A percentile compares a stretch with the other conserved stretches of the same genome.
Evolutionary conservation across 2,888 invertebrate genomes (phyloP).

Genomic region (Sceliomorpha sp.): DNA sequence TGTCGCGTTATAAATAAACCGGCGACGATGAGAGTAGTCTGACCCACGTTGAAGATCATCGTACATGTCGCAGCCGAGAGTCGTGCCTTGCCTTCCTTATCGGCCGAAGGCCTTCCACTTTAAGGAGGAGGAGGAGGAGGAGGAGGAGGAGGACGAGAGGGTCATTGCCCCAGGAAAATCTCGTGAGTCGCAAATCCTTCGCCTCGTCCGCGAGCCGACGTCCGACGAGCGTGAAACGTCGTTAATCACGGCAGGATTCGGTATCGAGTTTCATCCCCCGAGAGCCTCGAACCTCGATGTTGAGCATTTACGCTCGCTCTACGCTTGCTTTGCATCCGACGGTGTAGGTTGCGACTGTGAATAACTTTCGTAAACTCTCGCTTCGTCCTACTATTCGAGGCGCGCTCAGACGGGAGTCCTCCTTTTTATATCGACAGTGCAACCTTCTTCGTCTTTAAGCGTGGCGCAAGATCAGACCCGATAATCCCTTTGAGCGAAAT

Average conservation of each 20-base stretch:
- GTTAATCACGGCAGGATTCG: slow-evolving; percentile 76
- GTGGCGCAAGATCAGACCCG: slow-evolving; percentile 18
- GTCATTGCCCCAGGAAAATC: slow-evolving; percentile 70
- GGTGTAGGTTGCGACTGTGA: slow-evolving; percentile 33
- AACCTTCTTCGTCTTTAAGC: slow-evolving; percentile 15
- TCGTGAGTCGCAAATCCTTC: slow-evolving; percentile 71
- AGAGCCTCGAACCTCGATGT: slow-evolving; percentile 43
- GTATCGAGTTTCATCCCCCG: slow-evolving; percentile 77
- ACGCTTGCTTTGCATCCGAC: slow-evolving; percentile 43
- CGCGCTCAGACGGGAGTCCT: slow-evolving; percentile 17
- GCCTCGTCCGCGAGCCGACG: slow-evolving; percentile 65
- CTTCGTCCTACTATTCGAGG: slow-evolving; percentile 24
- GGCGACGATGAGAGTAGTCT: slow-evolving; percentile 33
- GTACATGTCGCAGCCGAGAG: slow-evolving; percentile 62
- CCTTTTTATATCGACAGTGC: slow-evolving; percentile 13
- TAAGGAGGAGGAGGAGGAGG: too few relatives aligned
- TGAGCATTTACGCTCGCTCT: slow-evolving; percentile 42
- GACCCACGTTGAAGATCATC: slow-evolving; percentile 56
- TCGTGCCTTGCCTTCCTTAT: slow-evolving; percentile 61
- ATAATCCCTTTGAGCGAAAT: slow-evolving; percentile 22
- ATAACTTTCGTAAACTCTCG: slow-evolving; percentile 49
- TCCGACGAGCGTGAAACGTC: slow-evolving; percentile 74
- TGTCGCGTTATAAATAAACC: slow-evolving; percentile 34
- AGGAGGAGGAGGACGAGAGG: too few relatives aligned
- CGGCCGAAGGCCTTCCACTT: slow-evolving; percentile 54